Percentiles rank a stretch among this genome's conserved stretches.
Conservation (phyloP, 64 coral and sea anemone species). For the Montipora cactus region DNA sequence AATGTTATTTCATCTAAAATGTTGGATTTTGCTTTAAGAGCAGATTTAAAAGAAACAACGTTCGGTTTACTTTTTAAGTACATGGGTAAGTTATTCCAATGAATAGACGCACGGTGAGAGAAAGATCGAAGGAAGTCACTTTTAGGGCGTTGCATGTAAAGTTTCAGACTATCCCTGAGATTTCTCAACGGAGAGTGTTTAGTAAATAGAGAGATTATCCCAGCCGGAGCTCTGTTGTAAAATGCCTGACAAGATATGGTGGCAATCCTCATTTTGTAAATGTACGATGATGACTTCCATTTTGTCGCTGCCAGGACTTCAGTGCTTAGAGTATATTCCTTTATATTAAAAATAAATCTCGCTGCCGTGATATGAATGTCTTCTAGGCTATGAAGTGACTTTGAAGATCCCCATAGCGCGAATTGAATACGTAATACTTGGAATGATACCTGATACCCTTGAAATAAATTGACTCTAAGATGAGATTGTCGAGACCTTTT, state of each 20-base stretch:
- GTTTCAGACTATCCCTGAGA: conserved; percentile 15
- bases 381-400: not conserved
- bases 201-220: conserved; percentile 23
- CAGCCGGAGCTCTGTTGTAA: conserved; percentile 12
- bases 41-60: no score
- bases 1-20: no score
- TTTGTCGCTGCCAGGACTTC: not conserved
- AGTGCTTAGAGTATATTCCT: not conserved
- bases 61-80: not conserved
- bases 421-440: conserved; percentile 36
- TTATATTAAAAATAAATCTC: conserved; percentile 26
- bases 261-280: conserved; percentile 11
- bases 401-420: conserved; percentile 15
- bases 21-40: no score
- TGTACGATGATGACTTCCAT: not conserved
- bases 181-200: not conserved
- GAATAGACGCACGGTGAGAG: not conserved
- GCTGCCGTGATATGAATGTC: conserved; percentile 6
- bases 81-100: conserved; percentile 7
- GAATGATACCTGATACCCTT: conserved; percentile 8
- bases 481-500: not conserved
- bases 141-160: not conserved
- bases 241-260: conserved; percentile 12
- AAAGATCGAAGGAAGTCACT: conserved; percentile 12
- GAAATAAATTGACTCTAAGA: conserved; percentile 34